Percentiles rank a stretch among this genome's conserved stretches.
Evolutionary conservation across 2,113 vertebrate species (phyloP).

Genomic region (crab-eating macaque (Macaca fascicularis)): DNA sequence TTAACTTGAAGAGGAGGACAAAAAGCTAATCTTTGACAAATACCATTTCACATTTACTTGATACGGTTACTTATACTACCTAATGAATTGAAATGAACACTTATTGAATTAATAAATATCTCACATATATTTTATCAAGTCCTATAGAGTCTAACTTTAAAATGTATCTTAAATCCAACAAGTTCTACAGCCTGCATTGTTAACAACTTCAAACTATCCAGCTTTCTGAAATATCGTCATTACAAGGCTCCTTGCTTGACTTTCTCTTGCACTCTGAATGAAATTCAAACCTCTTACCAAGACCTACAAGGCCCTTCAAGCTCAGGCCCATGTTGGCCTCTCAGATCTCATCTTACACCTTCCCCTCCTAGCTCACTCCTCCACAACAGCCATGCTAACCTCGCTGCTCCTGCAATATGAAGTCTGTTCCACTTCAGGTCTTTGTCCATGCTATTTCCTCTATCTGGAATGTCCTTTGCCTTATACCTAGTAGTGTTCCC

Average conservation of each 20-base stretch:
- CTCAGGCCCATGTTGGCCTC: background rate
- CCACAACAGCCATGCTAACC: background rate
- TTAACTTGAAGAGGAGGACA: background rate
- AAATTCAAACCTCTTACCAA: background rate
- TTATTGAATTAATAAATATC: background rate
- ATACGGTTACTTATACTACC: background rate
- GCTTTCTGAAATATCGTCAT: background rate
- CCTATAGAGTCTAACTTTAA: background rate
- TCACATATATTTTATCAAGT: constrained; percentile 6
- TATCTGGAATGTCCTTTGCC: background rate
- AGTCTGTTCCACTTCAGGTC: background rate
- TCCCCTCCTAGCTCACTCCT: background rate
- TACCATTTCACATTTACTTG: constrained; percentile 34
- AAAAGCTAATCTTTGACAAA: constrained; percentile 38
- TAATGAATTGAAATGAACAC: constrained; percentile 8
- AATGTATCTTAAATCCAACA: constrained; percentile 11
- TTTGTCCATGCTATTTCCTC: background rate
- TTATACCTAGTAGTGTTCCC: background rate
- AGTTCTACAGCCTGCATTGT: background rate
- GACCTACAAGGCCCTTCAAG: background rate
- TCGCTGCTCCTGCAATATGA: background rate
- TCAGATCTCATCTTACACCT: background rate
- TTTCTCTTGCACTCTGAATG: background rate
- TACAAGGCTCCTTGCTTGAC: background rate
- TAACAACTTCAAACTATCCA: background rate